Conservation (phyloP, 2,797 vertebrate genomes). For the Remorina albescens region DNA sequence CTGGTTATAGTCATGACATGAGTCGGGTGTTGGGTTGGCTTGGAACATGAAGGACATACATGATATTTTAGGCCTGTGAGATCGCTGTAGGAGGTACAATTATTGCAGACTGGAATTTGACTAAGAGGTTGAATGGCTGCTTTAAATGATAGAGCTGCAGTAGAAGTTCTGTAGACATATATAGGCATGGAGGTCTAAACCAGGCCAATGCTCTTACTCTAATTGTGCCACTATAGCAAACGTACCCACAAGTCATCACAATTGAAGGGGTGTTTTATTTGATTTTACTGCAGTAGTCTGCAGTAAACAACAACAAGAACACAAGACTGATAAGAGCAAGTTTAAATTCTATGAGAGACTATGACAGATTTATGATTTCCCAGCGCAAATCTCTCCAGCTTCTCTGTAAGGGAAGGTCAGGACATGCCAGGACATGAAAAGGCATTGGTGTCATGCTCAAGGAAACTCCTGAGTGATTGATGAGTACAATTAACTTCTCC, state of each 20-base stretch:
- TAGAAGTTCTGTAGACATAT: conserved; percentile 57
- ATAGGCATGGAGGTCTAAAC: conserved; percentile 51
- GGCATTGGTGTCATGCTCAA: neutral
- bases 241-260: neutral
- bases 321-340: neutral
- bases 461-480: neutral
- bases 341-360: neutral
- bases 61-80: conserved; percentile 71
- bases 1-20: conserved; percentile 55
- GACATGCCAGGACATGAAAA: neutral
- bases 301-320: neutral
- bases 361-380: neutral
- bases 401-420: neutral
- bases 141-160: conserved; percentile 77
- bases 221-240: conserved; percentile 4
- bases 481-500: conserved; percentile 2
- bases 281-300: conserved; percentile 9
- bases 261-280: conserved; percentile 11
- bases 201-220: conserved; percentile 14
- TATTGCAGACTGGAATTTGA: conserved; percentile 69
- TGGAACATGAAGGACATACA: conserved; percentile 51
- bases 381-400: neutral
- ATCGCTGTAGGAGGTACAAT: conserved; percentile 74
- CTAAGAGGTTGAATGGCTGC: conserved; percentile 55
- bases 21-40: conserved; percentile 42